Percentiles rank a stretch among this genome's conserved stretches.
These are phyloP conservation scores for Drosophila ananassae DNA, from an alignment of 1,140 invertebrate genomes.

Conservation along the genomic window DNA sequence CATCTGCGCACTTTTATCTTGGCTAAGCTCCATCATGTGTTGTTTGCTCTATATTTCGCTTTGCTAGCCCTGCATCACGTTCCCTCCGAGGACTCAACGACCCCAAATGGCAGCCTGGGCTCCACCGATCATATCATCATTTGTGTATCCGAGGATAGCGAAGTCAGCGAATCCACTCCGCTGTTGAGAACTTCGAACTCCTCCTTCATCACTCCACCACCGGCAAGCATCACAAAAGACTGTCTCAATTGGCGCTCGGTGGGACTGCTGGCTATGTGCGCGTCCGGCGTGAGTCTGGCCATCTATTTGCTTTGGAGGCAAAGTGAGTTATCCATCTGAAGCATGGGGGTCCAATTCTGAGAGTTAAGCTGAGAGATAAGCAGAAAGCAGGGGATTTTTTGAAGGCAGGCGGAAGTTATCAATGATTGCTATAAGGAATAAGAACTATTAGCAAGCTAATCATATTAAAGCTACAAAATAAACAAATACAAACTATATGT, in stretches of 20 bases:
- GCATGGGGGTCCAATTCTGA: conserved; percentile 7
- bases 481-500: background rate
- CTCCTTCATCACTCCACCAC: too few species aligned
- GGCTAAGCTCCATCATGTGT: conserved; percentile 34
- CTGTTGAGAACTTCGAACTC: conserved; percentile 30
- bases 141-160: conserved; percentile 24
- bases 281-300: conserved; percentile 42
- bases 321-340: conserved; percentile 58
- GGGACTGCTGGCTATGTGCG: conserved; percentile 52
- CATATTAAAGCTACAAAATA: background rate
- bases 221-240: conserved; percentile 37
- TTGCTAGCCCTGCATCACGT: conserved; percentile 25
- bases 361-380: conserved; percentile 45
- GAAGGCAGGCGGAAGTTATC: conserved; percentile 27
- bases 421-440: conserved; percentile 1
- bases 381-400: conserved; percentile 7
- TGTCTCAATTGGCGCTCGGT: conserved; percentile 67
- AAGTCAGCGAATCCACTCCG: conserved; percentile 60
- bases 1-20: conserved; percentile 52
- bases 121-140: conserved; percentile 7
- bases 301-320: conserved; percentile 68
- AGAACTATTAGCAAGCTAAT: background rate
- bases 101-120: conserved; percentile 9
- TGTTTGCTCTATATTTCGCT: conserved; percentile 61
- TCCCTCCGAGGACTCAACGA: background rate